Base-by-base conservation (phyloP, 2,888 invertebrate species). In the Phengaris arion region DNA sequence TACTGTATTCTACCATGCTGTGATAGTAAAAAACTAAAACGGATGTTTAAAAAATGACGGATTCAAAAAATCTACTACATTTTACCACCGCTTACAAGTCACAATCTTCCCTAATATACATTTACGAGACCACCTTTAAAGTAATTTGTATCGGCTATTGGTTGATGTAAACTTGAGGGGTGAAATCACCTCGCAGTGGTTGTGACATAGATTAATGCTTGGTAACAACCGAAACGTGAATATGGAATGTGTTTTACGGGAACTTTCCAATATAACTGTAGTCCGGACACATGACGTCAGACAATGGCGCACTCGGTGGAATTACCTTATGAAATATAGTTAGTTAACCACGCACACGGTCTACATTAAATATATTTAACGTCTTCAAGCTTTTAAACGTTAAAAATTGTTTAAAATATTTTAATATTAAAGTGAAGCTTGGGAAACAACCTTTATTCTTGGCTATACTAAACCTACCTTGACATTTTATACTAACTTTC, bases 171-270 rank as follows among this genome's bases (percentile, higher is more conserved):
- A 72, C n/a, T 72, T 72, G 13, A 68, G 45, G 54, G 72, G 35
- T 13, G 54, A 54, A 54, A 35, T 54, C 35, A 72, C 72, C 72
- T 72, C 35, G 15, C 8, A 45, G 48, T 74, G 74, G 57, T 83
- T 85, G 84, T 86, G 89, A 88, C 89, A 81, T 79, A 83, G 88
- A 91, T 89, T 89, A 87, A 91, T 90, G 87, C 81, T 82, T 78
- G 83, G 82, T 76, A 82, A 83, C 83, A 55, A 55, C 74, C 74
- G 45, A 85, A 82, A 83, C 81, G 81, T 81, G 81, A 82, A 85
- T 86, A 83, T 84, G 80, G 82, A 81, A 82, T 79, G 81, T 83
- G 81, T 77, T 79, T 77, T 77, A 77, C 76, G 77, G 76, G 74
- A 78, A 80, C 77, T 79, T 78, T 74, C 76, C 78, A 59, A 48